Conservation (phyloP, 2,113 vertebrate genomes). For the Stomatorhinus ivindoensis region DNA sequence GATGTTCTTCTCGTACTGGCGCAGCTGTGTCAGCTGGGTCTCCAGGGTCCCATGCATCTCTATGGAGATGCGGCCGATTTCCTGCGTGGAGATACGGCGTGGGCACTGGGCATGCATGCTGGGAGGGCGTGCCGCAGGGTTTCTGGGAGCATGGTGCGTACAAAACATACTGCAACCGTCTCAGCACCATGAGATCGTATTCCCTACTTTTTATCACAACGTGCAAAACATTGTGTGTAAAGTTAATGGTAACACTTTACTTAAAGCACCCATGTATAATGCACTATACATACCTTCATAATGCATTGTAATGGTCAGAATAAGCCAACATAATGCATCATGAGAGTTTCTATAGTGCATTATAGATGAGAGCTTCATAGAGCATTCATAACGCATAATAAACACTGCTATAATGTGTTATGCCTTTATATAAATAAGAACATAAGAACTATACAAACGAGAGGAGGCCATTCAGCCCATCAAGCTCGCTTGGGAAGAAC, state of each 20-base stretch:
- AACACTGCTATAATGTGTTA: too few relatives aligned
- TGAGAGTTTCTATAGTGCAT: too few relatives aligned
- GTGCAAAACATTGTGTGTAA: background rate
- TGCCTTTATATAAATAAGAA: too few relatives aligned
- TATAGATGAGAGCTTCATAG: too few relatives aligned
- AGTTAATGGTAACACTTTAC: background rate
- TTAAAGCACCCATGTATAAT: too few relatives aligned
- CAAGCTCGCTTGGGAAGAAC: too few relatives aligned
- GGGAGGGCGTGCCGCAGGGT: background rate
- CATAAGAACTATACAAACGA: too few relatives aligned
- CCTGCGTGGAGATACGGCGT: slow-evolving; percentile 53
- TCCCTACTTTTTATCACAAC: background rate
- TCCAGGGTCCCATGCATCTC: slow-evolving; percentile 97
- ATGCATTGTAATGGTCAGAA: too few relatives aligned
- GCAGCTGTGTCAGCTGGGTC: slow-evolving; percentile 86
- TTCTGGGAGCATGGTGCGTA: background rate
- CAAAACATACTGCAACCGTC: background rate
- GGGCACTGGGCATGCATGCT: background rate
- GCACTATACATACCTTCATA: background rate
- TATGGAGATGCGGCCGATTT: slow-evolving; percentile 94
- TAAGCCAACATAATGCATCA: too few relatives aligned
- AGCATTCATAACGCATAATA: too few relatives aligned
- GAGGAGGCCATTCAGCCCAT: too few relatives aligned
- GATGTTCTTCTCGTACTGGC: slow-evolving; percentile 96
- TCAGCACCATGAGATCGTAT: background rate